Base-by-base conservation (phyloP, 2,113 vertebrate genomes). In the Lanius ludovicianus region DNA sequence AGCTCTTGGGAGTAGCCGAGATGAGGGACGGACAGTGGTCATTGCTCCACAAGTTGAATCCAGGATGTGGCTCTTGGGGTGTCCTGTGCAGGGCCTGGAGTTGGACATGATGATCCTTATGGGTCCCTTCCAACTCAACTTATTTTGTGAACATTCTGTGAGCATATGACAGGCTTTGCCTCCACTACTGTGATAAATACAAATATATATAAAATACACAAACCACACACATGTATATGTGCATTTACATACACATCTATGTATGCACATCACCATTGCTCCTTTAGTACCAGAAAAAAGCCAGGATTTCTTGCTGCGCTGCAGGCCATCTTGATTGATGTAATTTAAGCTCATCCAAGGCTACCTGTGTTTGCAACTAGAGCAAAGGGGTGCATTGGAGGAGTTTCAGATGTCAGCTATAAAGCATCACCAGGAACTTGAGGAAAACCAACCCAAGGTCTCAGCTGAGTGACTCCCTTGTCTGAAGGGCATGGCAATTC, bases 1-100 rank as follows among this genome's bases (percentile, higher is more conserved):
- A 63, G 47, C 35, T 77, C 65, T 25, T 11, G 41, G 14, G 63
- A 86, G 35, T 0, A 0, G 56, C 65, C 0, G 0, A 50, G 42
- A 2, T 16, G 52, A 82, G 62, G 69, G 60, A 37, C 47, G 59
- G 42, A 27, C 0, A 0, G 39, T 5, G 22, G 41, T 39, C 31
- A 21, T 17, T 28, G 47, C 37, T 73, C 52, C 71, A 55, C 55
- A 42, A 41, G 30, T 4, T 69, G 62, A 68, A 69, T n/a, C 60
- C 53, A 69, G 22, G 46, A 8, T 10, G 46, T 60, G 63, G 44
- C 55, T 46, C 55, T 13, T 28, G 63, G 27, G 27, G 33, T 60
- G 46, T 53, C 46, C 63, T 87, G 9, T 37, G 53, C 53, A 44
- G 53, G 63, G 22, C 46, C 63, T 33, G 73, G 18, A 60, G 46